Base-by-base conservation (phyloP, 1,140 invertebrate genomes). In the Alviniconcha marisindica region DNA sequence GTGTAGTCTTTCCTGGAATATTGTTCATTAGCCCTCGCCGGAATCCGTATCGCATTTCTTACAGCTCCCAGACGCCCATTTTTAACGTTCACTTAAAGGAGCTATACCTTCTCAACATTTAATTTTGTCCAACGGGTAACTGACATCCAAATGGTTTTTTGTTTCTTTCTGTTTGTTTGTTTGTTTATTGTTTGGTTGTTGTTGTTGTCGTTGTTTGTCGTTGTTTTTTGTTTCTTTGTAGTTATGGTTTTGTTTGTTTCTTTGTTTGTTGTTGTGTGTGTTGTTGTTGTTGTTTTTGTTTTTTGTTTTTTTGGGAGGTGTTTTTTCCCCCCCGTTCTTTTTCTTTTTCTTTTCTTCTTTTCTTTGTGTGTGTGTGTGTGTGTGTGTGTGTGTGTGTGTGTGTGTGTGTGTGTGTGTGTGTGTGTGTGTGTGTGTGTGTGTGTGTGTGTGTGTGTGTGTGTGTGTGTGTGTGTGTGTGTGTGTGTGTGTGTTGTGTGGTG, bases 381-480 rank as follows among this genome's bases (percentile, higher is more conserved):
- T 12, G 24, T 24, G 56, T 24, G 56, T 24, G 56, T 60, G 56
- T 60, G 56, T 60, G 56, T 0, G 1, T 60, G 56, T 24, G 24
- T 60, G 56, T 60, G 56, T 60, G 56, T 60, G 56, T 60, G 56
- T 5, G 56, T 60, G 56, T 24, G 56, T 60, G 4, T 60, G 56
- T n/a, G 56, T 60, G 56, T n/a, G 56, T 60, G 56, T n/a, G 56
- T n/a, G 56, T n/a, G 56, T n/a, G 56, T 24, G 4, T 60, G 56
- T n/a, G 56, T 60, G 56, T n/a, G 56, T 60, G 56, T n/a, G 56
- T 60, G 1, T n/a, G 56, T 60, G 56, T 60, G 56, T 60, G 4
- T 60, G 56, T 5, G 56, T 60, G 56, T 5, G 56, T 60, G 56
- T 2, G 56, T n/a, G 56, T 5, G 56, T 2, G 56, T n/a, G 56